phyloP scores from a whole-genome alignment of 2,888 invertebrate species.

The Aspidiotus rigidus region DNA sequence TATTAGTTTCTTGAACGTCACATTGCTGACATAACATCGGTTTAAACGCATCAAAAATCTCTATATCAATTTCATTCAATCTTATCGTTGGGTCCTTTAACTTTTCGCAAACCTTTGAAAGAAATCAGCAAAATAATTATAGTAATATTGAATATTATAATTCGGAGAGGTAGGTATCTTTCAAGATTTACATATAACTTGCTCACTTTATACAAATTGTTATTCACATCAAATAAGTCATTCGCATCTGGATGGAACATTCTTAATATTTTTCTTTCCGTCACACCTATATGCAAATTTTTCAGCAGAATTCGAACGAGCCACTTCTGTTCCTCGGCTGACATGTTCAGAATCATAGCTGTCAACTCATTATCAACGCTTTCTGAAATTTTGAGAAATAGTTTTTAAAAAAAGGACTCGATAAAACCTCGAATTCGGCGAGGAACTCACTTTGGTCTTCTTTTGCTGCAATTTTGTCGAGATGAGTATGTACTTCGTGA shows the following conservation, averaged over 20 bases:
- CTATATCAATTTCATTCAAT: constrained; percentile 57
- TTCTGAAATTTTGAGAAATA: constrained; percentile 39
- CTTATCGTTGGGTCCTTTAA: constrained; percentile 54
- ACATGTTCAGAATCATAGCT: constrained; percentile 56
- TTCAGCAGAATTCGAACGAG: constrained; percentile 78
- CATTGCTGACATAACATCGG: constrained; percentile 82
- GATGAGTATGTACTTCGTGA: constrained; percentile 59
- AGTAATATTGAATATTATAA: constrained; percentile 1
- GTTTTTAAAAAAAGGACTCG: constrained; percentile 42
- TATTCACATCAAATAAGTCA: constrained; percentile 61
- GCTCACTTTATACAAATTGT: constrained; percentile 56
- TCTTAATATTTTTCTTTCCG: constrained; percentile 58
- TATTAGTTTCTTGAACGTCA: constrained; percentile 52
- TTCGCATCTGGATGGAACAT: constrained; percentile 73
- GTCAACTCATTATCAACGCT: constrained; percentile 56
- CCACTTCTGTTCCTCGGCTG: constrained; percentile 79
- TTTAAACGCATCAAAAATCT: constrained; percentile 66
- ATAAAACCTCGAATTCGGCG: constrained; percentile 35
- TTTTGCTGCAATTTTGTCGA: constrained; percentile 64
- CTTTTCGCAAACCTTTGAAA: constrained; percentile 54
- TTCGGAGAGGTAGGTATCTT: neutral
- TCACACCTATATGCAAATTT: constrained; percentile 67
- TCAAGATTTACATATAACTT: neutral
- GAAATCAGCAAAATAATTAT: neutral
- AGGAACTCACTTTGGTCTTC: constrained; percentile 51